These are phyloP conservation scores for Motacilla alba DNA, from an alignment of 2,113 vertebrate genomes.

Conservation along the genomic window DNA sequence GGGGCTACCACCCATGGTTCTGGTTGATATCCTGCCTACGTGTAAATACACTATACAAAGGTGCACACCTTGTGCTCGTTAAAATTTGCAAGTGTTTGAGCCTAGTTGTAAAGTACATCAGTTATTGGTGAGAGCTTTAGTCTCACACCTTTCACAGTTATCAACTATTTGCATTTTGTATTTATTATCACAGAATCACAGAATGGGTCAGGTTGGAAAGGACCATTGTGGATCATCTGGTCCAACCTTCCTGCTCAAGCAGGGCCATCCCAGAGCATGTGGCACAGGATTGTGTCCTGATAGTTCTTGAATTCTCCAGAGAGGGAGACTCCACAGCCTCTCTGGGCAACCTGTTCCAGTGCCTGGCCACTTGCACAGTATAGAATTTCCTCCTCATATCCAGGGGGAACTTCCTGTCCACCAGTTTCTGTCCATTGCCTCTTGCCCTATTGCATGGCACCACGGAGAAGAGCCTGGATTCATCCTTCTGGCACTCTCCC, in stretches of 20 bases:
- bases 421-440: background rate
- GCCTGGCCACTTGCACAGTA: no score
- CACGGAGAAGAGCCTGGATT: background rate
- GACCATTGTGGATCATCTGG: background rate
- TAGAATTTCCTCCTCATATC: background rate
- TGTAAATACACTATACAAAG: background rate
- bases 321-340: background rate
- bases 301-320: background rate
- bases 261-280: background rate
- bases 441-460: background rate
- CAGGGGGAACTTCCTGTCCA: background rate
- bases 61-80: accelerated
- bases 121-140: background rate
- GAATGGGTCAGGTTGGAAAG: background rate
- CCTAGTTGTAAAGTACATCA: background rate
- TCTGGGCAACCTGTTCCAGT: background rate
- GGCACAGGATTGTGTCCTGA: no score
- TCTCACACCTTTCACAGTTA: background rate
- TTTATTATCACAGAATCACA: background rate
- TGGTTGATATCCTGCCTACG: background rate
- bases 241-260: background rate
- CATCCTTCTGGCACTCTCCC: background rate
- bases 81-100: background rate
- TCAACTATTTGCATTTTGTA: background rate
- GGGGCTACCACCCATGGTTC: accelerated